Evolutionary conservation across 2,888 invertebrate genomes (phyloP).

Genomic region (Leptinotarsa peninsularis): DNA sequence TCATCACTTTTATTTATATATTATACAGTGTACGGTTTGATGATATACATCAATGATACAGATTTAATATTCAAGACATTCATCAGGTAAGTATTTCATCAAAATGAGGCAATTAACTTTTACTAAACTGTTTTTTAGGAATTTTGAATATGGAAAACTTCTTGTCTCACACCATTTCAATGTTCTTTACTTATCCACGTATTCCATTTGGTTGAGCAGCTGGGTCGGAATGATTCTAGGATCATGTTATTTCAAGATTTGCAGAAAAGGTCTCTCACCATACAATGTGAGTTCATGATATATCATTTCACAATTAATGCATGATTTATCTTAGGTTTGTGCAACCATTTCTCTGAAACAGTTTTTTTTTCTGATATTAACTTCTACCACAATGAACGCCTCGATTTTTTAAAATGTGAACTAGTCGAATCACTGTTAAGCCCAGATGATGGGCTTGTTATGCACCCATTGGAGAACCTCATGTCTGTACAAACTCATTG

Average conservation of each 20-base stretch:
- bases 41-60: slow-evolving; percentile 22
- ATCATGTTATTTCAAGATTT: slow-evolving; percentile 20
- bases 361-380: no score
- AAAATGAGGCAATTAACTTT: not conserved
- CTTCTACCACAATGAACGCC: no score
- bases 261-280: slow-evolving; percentile 10
- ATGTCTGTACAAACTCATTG: no score
- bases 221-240: slow-evolving; percentile 30
- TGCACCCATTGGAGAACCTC: no score
- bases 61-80: slow-evolving; percentile 17
- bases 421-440: no score
- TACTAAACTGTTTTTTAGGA: slow-evolving; percentile 11
- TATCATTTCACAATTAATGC: not conserved
- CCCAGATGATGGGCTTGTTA: no score
- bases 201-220: slow-evolving; percentile 27
- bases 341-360: no score
- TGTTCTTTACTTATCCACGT: slow-evolving; percentile 30
- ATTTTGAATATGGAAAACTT: slow-evolving; percentile 22
- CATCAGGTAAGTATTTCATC: slow-evolving; percentile 21
- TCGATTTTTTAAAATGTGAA: no score
- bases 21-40: slow-evolving; percentile 17
- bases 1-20: not conserved
- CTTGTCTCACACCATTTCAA: slow-evolving; percentile 16
- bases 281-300: not conserved
- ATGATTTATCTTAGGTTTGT: not conserved